phyloP scores from a whole-genome alignment of 92 coral and sea anemone genomes.

The Nematostella vectensis region DNA sequence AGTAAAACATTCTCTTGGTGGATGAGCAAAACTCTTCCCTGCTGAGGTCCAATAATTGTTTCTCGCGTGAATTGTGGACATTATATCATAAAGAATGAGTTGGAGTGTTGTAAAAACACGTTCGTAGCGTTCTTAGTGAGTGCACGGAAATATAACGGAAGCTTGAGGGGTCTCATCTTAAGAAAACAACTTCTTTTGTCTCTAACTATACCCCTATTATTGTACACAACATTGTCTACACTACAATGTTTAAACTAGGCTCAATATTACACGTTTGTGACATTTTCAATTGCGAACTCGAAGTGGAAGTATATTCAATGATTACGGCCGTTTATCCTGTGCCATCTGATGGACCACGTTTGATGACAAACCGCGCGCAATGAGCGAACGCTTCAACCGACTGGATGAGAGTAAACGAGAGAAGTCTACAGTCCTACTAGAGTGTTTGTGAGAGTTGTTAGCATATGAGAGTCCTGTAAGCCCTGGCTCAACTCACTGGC shows the following conservation, averaged over 20 bases:
- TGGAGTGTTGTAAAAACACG: slow-evolving; percentile 42
- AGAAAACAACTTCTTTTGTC: slow-evolving; percentile 7
- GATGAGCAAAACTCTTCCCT: no score
- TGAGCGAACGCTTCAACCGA: no score
- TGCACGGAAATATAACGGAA: no score
- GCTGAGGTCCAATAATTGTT: no score
- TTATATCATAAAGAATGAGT: no score
- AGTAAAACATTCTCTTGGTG: slow-evolving; percentile 58
- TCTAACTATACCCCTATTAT: slow-evolving; percentile 3
- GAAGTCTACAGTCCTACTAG: slow-evolving; percentile 85
- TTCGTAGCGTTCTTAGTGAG: slow-evolving; percentile 25
- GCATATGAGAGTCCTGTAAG: slow-evolving; percentile 89
- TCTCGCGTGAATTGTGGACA: no score
- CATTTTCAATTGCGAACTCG: slow-evolving; percentile 15
- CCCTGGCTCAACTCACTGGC: slow-evolving; percentile 84
- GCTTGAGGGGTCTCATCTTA: slow-evolving; percentile 22
- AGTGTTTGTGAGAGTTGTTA: slow-evolving; percentile 87
- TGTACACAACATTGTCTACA: slow-evolving; percentile 9
- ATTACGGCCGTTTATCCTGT: background rate
- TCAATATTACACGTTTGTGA: slow-evolving; percentile 16
- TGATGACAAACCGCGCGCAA: no score
- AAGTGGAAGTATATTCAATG: background rate
- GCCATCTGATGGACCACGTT: no score
- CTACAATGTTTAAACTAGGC: slow-evolving; percentile 27
- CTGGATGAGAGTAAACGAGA: no score